Evolutionary conservation across 2,113 vertebrate species (phyloP).

Genomic region (Laticauda colubrina): DNA sequence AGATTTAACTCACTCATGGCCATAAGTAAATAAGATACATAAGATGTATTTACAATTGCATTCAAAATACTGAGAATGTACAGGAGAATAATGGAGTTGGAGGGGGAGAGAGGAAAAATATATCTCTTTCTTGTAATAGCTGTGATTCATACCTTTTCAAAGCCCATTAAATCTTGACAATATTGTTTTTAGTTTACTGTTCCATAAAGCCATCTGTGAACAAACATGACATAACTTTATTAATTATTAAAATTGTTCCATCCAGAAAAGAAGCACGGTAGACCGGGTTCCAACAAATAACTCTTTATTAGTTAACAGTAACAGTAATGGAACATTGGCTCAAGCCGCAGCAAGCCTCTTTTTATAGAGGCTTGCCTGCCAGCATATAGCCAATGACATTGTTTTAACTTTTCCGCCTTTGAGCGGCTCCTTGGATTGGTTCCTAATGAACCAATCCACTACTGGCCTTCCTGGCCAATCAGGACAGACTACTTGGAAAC

Average conservation of each 20-base stretch:
- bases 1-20: not conserved
- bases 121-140: not conserved
- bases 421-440: no score
- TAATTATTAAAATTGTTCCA: not conserved
- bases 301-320: no score
- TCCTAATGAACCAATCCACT: no score
- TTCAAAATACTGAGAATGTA: not conserved
- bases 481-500: no score
- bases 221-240: conserved; percentile 2
- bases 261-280: no score
- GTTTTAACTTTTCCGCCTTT: no score
- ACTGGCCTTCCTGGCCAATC: no score
- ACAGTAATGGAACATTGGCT: no score
- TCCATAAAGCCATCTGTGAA: not conserved
- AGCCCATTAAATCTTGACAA: not conserved
- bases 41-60: not conserved
- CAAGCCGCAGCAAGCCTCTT: no score
- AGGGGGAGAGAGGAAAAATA: not conserved
- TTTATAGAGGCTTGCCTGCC: no score
- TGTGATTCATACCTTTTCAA: not conserved
- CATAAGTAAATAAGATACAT: not conserved
- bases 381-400: no score
- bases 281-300: no score
- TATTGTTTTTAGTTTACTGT: not conserved
- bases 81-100: not conserved